Base-by-base conservation (phyloP, 2,888 invertebrate genomes). In the Sarcophaga variegata region DNA sequence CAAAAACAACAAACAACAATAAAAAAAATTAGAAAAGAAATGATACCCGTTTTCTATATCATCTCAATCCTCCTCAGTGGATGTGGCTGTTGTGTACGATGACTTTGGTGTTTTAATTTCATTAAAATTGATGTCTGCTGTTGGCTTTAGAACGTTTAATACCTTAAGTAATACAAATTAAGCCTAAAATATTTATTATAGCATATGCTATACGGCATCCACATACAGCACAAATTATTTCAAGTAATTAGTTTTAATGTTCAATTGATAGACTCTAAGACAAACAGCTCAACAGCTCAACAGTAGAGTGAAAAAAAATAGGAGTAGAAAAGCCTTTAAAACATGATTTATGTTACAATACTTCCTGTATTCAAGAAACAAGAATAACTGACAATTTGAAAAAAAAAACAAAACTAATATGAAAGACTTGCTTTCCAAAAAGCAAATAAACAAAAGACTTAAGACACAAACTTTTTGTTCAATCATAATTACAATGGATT, bases 211-310 rank as follows among this genome's bases (percentile, higher is more conserved):
- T 70, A 47, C 64, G 60, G 60, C 47, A 37, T 37, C 25, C 25
- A 54, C 17, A 25, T 60, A 17, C 60, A 60, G 47, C 81, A 47
- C 67, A 83, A 79, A 87, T 81, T 76, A 87, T 81, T 63, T 45
- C 64, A 71, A 20, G 81, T 76, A 87, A 87, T 87, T 87, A 83
- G 75, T 75, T 83, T 87, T 87, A 87, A 87, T 83, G 75, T 66
- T 45, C 78, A 71, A 87, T 87, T 84, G 84, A 84, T 84, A 81
- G 81, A 37, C 37, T 0, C 2, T 37, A 37, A 37, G 37, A 37
- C 37, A 37, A 37, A 37, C 37, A 37, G 37, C 37, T 10, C 10
- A 10, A 37, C 37, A 37, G 37, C 2, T 27, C 27, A 27, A 5
- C 27, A n/a, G n/a, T n/a, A n/a, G n/a, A n/a, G n/a, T n/a, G n/a